phyloP scores from a whole-genome alignment of 2,113 vertebrate genomes.

The Rutilus rutilus region DNA sequence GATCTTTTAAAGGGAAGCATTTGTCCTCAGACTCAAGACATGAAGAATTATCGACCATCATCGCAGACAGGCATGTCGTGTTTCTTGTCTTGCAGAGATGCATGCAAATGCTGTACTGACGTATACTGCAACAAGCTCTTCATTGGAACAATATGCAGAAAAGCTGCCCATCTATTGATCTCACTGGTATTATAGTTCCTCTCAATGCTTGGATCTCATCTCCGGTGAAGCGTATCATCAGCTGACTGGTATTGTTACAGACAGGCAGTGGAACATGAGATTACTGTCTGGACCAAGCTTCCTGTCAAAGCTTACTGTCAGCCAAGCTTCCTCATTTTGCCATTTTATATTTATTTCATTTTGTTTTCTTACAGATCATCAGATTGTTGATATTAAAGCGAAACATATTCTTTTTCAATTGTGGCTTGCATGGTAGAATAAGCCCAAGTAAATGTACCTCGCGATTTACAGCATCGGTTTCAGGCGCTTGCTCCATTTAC shows the following conservation, averaged over 20 bases:
- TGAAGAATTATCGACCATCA: not conserved
- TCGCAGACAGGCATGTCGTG: not conserved
- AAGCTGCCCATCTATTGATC: slow-evolving; percentile 32
- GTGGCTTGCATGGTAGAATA: not conserved
- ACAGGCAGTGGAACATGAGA: slow-evolving; percentile 25
- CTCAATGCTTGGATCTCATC: slow-evolving; percentile 21
- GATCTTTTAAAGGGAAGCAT: not conserved
- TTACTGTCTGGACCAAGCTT: slow-evolving; percentile 4
- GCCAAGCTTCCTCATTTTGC: slow-evolving; percentile 39
- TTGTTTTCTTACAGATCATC: not conserved
- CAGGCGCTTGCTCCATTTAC: slow-evolving; percentile 66
- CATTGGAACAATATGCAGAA: slow-evolving; percentile 27
- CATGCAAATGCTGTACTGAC: slow-evolving; percentile 17
- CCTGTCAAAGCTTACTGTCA: too few relatives aligned
- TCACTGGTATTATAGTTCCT: slow-evolving; percentile 20
- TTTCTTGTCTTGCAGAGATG: not conserved
- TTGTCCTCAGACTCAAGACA: not conserved
- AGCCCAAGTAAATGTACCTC: slow-evolving; percentile 10
- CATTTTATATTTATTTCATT: slow-evolving; percentile 63
- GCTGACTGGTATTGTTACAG: slow-evolving; percentile 28
- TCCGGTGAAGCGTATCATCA: slow-evolving; percentile 30
- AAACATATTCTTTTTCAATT: slow-evolving; percentile 26
- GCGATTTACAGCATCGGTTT: slow-evolving; percentile 61
- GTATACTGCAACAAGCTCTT: slow-evolving; percentile 27
- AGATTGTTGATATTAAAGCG: not conserved